phyloP scores from a whole-genome alignment of 2,888 invertebrate species.

The Cephonodes hylas region DNA sequence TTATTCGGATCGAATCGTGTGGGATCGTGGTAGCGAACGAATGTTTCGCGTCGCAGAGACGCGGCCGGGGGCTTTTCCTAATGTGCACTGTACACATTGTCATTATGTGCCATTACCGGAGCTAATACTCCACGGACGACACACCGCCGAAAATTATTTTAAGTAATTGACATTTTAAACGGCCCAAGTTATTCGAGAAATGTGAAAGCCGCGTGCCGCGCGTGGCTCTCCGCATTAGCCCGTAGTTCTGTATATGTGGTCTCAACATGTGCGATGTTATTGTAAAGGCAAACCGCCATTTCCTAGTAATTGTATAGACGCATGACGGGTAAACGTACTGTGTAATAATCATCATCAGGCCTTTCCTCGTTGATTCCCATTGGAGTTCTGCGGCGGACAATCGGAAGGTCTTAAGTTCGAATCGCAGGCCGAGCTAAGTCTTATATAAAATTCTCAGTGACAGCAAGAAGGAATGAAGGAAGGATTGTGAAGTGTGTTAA shows the following conservation, averaged over 20 bases:
- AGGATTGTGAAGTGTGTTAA: too few species aligned
- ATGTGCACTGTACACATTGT: conserved; percentile 68
- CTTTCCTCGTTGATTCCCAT: too few species aligned
- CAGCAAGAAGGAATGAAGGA: too few species aligned
- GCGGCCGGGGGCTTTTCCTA: conserved; percentile 41
- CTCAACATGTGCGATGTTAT: background rate
- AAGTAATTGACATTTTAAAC: conserved; percentile 54
- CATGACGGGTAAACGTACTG: too few species aligned
- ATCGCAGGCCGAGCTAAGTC: too few species aligned
- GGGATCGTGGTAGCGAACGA: background rate
- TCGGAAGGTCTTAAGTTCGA: too few species aligned
- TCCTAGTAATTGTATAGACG: background rate
- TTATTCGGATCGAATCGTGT: conserved; percentile 1
- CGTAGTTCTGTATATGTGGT: background rate
- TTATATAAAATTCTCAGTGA: too few species aligned
- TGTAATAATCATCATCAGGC: too few species aligned
- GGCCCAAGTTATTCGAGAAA: conserved; percentile 54
- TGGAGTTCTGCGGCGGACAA: too few species aligned
- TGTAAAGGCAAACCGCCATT: background rate
- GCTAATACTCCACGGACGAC: conserved; percentile 65
- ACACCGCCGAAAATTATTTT: conserved; percentile 62
- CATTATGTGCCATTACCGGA: conserved; percentile 70
- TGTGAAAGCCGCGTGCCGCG: conserved; percentile 51
- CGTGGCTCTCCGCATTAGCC: conserved; percentile 1
- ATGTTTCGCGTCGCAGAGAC: background rate